These are phyloP conservation scores for Sycobia sp. DNA, from an alignment of 1,140 invertebrate genomes.

Conservation along the genomic window DNA sequence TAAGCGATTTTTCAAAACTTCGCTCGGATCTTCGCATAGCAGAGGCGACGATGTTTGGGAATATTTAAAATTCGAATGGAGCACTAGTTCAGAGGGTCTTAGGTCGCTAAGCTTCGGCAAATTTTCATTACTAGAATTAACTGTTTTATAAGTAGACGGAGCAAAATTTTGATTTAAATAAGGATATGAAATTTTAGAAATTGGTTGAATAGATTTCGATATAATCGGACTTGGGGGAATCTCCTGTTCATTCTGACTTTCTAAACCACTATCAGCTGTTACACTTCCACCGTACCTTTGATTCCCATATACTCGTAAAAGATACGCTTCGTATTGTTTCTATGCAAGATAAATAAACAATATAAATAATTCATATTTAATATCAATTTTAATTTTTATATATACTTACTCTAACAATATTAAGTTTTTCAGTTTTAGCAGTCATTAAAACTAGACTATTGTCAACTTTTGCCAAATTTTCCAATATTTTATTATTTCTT, in stretches of 20 bases:
- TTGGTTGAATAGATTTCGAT: not conserved
- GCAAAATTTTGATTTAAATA: not conserved
- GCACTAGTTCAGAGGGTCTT: not conserved
- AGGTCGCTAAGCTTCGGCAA: not conserved
- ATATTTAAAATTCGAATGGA: not conserved
- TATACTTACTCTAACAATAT: conserved; percentile 61
- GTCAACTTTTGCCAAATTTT: conserved; percentile 65
- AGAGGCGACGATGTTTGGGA: not conserved
- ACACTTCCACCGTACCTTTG: conserved; percentile 34
- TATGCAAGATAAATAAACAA: conserved; percentile 35
- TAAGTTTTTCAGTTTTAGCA: conserved; percentile 67
- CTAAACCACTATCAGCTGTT: conserved; percentile 45
- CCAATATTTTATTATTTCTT: conserved; percentile 65
- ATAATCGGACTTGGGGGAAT: conserved; percentile 5
- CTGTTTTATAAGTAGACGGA: not conserved
- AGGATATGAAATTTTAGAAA: not conserved
- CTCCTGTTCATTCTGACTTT: conserved; percentile 45
- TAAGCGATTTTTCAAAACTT: not conserved
- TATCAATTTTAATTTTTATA: too few species aligned
- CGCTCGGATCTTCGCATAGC: not conserved
- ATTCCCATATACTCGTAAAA: conserved; percentile 41
- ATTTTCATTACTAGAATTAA: not conserved
- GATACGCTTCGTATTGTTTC: conserved; percentile 56
- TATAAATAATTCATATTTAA: not conserved
- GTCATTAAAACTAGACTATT: conserved; percentile 63